These are phyloP conservation scores for Drymodes brunneopygia DNA, from an alignment of 2,113 vertebrate species.

Conservation along the genomic window DNA sequence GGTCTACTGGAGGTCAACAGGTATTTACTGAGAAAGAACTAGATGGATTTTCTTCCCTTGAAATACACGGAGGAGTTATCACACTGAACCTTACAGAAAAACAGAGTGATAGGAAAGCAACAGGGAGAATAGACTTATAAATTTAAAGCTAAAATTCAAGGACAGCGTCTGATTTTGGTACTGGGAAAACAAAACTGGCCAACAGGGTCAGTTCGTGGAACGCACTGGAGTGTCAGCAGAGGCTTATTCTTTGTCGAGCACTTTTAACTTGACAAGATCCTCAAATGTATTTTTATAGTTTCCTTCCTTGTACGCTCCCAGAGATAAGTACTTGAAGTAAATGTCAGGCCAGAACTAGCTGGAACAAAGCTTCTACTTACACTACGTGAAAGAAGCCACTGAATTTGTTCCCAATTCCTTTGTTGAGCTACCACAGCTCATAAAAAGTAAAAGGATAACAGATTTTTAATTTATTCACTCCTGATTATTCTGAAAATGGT, in stretches of 20 bases:
- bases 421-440: background rate
- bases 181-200: background rate
- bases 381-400: background rate
- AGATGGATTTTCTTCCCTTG: background rate
- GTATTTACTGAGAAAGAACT: background rate
- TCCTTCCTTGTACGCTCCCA: constrained; percentile 25
- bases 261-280: constrained; percentile 1
- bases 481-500: background rate
- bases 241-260: background rate
- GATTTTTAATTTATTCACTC: background rate
- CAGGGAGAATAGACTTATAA: background rate
- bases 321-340: constrained; percentile 20
- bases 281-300: constrained; percentile 16
- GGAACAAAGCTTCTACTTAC: background rate
- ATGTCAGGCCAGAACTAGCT: background rate
- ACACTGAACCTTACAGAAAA: background rate
- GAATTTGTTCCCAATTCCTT: background rate
- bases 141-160: background rate
- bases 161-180: background rate
- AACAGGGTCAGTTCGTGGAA: background rate
- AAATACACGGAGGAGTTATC: background rate
- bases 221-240: background rate
- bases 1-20: background rate
- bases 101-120: background rate
- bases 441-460: background rate